Evolutionary conservation across 1,140 invertebrate genomes (phyloP), one percentile per base, ranked within the genome.

Genomic region (Apocrypta bakeri): DNA sequence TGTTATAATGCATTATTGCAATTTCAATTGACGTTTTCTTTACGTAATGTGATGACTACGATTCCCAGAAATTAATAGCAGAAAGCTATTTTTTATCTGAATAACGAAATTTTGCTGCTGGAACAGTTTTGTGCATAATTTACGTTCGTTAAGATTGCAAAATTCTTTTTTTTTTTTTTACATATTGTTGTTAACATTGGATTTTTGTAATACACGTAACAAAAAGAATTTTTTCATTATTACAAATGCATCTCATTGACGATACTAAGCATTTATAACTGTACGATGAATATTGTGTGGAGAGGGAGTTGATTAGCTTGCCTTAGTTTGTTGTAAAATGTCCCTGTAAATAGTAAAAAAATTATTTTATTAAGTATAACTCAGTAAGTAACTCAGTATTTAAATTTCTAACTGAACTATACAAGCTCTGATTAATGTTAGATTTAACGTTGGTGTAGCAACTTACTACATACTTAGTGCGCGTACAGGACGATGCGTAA

Each of bases 311-410:
- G 31, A 11, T n/a, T 63, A n/a, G 37, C 37, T 74, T 73, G 21
- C 12, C 61, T 61, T 74, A 66, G 29, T 17, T 74, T 75, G 56
- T 75, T 75, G 27, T 75, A 74, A 75, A 48, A 74, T 75, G 25
- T 68, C 71, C 9, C 33, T 82, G 80, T 82, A 82, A 24, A 82
- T 82, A 81, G 71, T 24, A 61, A 82, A 31, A 73, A 64, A 73
- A 29, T 80, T 56, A n/a, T 79, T 80, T 64, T 66, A 64, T 81
- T 75, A 64, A 3, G 68, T 9, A 8, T 75, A 25, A 81, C 61
- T 68, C 17, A 17, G 25, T 29, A 24, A 29, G 29, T 69, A 71
- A 71, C n/a, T 69, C 61, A 66, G 12, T 76, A n/a, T n/a, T n/a
- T 69, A 27, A 76, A 76, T 37, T 76, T 82, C 1, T 81, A 64